Percentiles rank a stretch among this genome's conserved stretches.
These are phyloP conservation scores for Rhopilema esculentum DNA, from an alignment of 30 jellyfish, hydroid and myxozoan genomes.

Conservation along the genomic window DNA sequence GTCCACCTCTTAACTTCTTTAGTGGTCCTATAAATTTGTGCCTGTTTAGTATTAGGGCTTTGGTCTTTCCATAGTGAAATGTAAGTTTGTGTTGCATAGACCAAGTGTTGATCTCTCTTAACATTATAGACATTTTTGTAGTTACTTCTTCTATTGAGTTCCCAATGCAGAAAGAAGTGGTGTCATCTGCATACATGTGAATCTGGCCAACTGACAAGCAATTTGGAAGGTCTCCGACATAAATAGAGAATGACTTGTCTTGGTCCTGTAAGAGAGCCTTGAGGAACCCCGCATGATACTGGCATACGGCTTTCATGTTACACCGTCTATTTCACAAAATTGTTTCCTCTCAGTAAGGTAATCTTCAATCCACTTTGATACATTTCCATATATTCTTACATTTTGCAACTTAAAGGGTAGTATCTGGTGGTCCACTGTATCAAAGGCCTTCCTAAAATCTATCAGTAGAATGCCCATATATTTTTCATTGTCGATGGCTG, in stretches of 20 bases:
- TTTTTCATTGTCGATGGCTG: conserved; percentile 39
- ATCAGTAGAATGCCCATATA: conserved; percentile 24
- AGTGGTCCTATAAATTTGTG: conserved; percentile 20
- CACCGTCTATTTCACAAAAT: conserved; percentile 11
- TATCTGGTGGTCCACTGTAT: conserved; percentile 19
- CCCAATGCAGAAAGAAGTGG: conserved; percentile 9
- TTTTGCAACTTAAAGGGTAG: conserved; percentile 5
- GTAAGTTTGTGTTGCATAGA: conserved; percentile 39
- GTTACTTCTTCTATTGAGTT: conserved; percentile 22
- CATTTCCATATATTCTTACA: conserved; percentile 12
- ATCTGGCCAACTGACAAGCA: conserved; percentile 20
- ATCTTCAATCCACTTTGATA: not conserved
- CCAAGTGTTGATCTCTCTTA: conserved; percentile 30
- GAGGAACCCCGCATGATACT: conserved; percentile 38
- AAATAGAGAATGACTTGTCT: conserved; percentile 18
- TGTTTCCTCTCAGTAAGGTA: conserved; percentile 23
- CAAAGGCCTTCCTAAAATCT: no score
- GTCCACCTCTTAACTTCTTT: conserved; percentile 5
- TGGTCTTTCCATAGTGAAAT: conserved; percentile 36
- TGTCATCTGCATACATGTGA: conserved; percentile 35
- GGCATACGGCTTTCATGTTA: not conserved
- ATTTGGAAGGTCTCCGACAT: conserved; percentile 50
- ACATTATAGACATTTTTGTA: conserved; percentile 19
- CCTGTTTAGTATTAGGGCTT: conserved; percentile 35
- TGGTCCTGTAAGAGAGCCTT: conserved; percentile 38